Evolutionary conservation across 2,113 vertebrate genomes (phyloP).

Genomic region (Aspidoscelis tigris): DNA sequence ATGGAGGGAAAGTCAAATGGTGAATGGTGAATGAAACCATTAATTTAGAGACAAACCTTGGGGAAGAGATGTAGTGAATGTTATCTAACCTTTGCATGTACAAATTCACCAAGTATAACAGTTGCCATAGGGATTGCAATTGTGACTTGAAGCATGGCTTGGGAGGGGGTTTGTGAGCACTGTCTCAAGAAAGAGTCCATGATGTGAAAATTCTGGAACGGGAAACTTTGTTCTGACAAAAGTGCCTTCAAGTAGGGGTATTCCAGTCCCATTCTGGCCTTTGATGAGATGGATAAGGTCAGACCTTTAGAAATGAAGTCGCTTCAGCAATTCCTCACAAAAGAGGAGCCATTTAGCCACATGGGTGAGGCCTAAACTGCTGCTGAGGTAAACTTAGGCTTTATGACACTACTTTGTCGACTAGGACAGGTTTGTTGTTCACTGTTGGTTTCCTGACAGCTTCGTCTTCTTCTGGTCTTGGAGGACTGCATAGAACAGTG

Average conservation of each 20-base stretch:
- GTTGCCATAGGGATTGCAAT: constrained; percentile 42
- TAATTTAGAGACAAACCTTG: background rate
- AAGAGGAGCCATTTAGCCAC: constrained; percentile 9
- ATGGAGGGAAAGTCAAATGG: background rate
- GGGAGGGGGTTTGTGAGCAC: constrained; percentile 9
- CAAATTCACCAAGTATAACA: constrained; percentile 29
- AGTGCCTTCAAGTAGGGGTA: background rate
- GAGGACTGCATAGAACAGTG: constrained; percentile 5
- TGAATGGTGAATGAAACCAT: background rate
- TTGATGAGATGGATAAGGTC: constrained; percentile 15
- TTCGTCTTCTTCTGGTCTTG: background rate
- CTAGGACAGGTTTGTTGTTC: background rate
- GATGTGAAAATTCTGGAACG: constrained; percentile 10
- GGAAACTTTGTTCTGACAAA: constrained; percentile 18
- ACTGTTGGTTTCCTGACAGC: background rate
- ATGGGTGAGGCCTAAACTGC: constrained; percentile 21
- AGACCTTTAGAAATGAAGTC: constrained; percentile 14
- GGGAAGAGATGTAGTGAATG: constrained; percentile 8
- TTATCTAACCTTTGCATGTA: constrained; percentile 21
- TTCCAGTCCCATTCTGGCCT: constrained; percentile 2
- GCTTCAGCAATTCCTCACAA: constrained; percentile 17
- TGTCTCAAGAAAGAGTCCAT: constrained; percentile 8
- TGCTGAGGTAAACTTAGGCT: constrained; percentile 25
- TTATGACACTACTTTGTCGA: constrained; percentile 25
- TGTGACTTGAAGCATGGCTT: constrained; percentile 31